phyloP scores from a whole-genome alignment of 37 sponge, comb jelly and placozoan genomes.

The Tethya wilhelma region DNA sequence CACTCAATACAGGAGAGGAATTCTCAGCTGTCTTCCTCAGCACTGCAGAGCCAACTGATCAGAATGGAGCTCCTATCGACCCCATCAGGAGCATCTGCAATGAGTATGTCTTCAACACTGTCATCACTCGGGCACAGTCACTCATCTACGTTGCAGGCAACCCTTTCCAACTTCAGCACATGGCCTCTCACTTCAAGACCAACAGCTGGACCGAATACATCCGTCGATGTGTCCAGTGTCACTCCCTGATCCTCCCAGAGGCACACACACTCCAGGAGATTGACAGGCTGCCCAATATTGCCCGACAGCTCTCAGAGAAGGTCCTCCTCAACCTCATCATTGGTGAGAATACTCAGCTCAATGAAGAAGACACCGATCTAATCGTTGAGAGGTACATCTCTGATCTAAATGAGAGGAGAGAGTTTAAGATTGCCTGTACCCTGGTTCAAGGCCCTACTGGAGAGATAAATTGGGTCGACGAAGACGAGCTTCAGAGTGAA shows the following conservation, averaged over 20 bases:
- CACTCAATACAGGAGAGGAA: conserved; percentile 34
- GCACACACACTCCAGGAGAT: neutral
- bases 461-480: neutral
- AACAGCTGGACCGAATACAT: conserved; percentile 28
- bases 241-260: conserved; percentile 8
- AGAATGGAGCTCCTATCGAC: conserved; percentile 17
- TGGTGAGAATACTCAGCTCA: neutral
- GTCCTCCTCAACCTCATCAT: neutral
- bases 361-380: neutral
- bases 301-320: neutral
- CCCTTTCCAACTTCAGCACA: conserved; percentile 38
- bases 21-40: conserved; percentile 53
- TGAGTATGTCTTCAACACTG: conserved; percentile 68
- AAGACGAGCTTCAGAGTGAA: neutral
- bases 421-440: neutral
- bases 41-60: conserved; percentile 48
- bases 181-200: neutral
- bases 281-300: neutral
- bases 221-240: conserved; percentile 21
- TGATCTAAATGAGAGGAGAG: conserved; percentile 6
- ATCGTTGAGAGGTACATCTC: conserved; percentile 13
- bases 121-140: too few relatives aligned
- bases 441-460: conserved; percentile 17
- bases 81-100: conserved; percentile 42
- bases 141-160: conserved; percentile 51